Evolutionary conservation across 2,113 vertebrate genomes (phyloP).

Genomic region (Aleadryas rufinucha): DNA sequence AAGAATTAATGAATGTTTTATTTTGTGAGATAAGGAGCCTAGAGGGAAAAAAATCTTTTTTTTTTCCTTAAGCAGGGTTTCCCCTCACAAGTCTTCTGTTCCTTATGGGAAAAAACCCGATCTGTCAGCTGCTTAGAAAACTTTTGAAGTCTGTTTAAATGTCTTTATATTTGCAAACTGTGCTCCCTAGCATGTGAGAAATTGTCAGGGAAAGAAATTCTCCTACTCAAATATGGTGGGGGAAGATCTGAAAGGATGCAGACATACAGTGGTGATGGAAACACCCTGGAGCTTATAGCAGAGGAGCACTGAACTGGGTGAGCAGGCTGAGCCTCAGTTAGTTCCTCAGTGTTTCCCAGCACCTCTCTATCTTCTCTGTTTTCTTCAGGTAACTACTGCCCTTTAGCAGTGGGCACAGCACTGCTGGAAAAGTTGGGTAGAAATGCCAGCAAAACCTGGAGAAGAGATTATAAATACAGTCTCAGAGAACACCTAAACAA

Average conservation of each 20-base stretch:
- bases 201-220: constrained; percentile 42
- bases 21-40: background rate
- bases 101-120: background rate
- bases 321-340: background rate
- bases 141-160: constrained; percentile 25
- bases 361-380: background rate
- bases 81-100: background rate
- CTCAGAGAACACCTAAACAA: background rate
- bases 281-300: background rate
- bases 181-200: constrained; percentile 30
- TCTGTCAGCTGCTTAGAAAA: constrained; percentile 35
- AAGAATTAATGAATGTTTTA: constrained; percentile 49
- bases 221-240: background rate
- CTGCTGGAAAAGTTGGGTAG: background rate
- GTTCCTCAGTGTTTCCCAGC: background rate
- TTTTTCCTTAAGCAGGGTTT: background rate
- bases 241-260: constrained; percentile 5
- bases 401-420: background rate
- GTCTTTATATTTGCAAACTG: constrained; percentile 30
- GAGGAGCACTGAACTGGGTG: background rate
- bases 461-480: constrained; percentile 29
- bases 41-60: background rate
- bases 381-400: constrained; percentile 1
- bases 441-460: background rate
- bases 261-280: background rate